Evolutionary conservation across 1,140 invertebrate species (phyloP).

Genomic region (Bombus sylvicola): DNA sequence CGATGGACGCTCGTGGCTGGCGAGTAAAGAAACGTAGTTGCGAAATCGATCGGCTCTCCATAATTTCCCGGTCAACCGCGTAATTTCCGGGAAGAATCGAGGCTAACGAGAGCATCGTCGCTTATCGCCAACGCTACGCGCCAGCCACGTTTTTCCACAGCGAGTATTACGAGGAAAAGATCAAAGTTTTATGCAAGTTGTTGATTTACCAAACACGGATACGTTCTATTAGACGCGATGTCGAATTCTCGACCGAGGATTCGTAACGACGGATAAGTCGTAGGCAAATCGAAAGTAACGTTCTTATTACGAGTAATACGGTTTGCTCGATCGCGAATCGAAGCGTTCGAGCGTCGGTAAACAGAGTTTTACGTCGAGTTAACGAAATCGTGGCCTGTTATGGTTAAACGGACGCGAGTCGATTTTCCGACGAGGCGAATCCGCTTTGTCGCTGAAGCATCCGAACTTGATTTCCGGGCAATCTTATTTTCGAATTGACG

Average conservation of each 20-base stretch:
- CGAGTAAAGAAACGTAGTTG: neutral
- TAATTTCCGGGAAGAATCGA: conserved; percentile 27
- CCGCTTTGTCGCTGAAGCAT: neutral
- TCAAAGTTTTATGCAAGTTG: neutral
- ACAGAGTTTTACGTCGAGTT: neutral
- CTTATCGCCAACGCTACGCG: conserved; percentile 13
- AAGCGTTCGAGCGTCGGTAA: neutral
- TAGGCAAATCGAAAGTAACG: no score
- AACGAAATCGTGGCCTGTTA: neutral
- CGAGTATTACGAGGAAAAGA: no score
- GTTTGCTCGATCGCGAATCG: neutral
- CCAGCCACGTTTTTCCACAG: conserved; percentile 14
- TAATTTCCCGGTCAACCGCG: conserved; percentile 11
- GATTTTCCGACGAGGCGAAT: neutral
- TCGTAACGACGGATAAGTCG: no score
- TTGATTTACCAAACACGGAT: no score
- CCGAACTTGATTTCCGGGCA: conserved; percentile 8
- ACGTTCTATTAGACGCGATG: no score
- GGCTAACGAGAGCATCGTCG: conserved; percentile 19
- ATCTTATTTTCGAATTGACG: conserved; percentile 23
- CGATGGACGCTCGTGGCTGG: neutral
- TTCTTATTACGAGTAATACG: no score
- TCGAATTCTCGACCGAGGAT: no score
- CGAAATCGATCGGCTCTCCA: conserved; percentile 40
- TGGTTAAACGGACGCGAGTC: neutral